Evolutionary conservation across 2,888 invertebrate species (phyloP), one percentile per base, ranked within the genome.

Genomic region (Lepidochitona cinerea): DNA sequence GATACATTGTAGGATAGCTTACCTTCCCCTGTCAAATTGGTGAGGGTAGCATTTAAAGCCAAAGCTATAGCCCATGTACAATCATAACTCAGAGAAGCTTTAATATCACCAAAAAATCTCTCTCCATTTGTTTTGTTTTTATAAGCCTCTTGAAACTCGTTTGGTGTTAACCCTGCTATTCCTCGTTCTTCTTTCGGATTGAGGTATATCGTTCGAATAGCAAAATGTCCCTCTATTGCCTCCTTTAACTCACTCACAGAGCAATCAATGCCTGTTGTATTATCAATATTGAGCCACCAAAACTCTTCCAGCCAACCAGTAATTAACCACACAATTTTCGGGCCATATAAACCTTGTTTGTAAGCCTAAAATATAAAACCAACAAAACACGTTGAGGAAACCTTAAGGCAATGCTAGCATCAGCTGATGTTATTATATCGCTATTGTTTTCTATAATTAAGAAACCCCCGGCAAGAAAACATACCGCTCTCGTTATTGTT

Each of bases 51-150:
- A 91, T 98, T 98, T 89, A 99, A 96, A 36, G 98, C 96, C 88
- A 98, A 92, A 54, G 98, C 98, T 36, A 98, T 95, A 67, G 98
- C 96, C 98, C 98, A 99, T 72, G 98, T 96, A 14, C 98, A 98
- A 91, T 98, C 98, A 90, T 98, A 98, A 70, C 98, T 98, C 75
- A 98, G 92, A 0, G 98, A 98, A 7, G 98, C 98, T 92, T 99
- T 98, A 89, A 91, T 91, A 91, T 97, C 97, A 12, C 79, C 83
- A 9, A 77, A 76, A 14, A 59, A 35, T 32, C 70, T 52, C 41
- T 54, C 33, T 49, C 76, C 54, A n/a, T 76, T 74, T 2, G 80
- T 81, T 14, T 65, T 33, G 29, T 68, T 65, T 26, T 54, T 36
- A 75, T 81, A 83, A 54, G 72, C 68, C 41, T 67, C 53, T 66